These are phyloP conservation scores for Allophyes oxyacanthae DNA, from an alignment of 2,888 invertebrate species.

Conservation along the genomic window DNA sequence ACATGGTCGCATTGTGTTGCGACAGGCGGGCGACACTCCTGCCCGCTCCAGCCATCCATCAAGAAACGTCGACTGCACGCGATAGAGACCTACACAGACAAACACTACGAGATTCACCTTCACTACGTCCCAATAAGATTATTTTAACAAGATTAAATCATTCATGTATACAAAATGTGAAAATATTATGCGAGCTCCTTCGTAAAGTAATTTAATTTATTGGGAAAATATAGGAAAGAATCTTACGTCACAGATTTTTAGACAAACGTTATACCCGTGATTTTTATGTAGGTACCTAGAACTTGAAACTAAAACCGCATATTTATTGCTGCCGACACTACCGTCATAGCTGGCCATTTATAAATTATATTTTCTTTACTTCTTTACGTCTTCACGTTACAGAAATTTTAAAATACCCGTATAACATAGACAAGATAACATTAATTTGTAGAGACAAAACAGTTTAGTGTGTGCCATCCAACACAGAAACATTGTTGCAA, in stretches of 20 bases:
- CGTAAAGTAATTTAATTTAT: too few species aligned
- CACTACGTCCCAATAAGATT: slow-evolving; percentile 20
- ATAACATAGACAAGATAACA: slow-evolving; percentile 27
- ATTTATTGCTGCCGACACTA: too few species aligned
- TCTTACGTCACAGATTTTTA: too few species aligned
- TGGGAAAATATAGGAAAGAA: slow-evolving; percentile 9
- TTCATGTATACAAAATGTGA: slow-evolving; percentile 7
- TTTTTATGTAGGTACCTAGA: too few species aligned
- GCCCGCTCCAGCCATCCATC: slow-evolving; percentile 57
- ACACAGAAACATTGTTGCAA: slow-evolving; percentile 62
- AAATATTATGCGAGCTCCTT: too few species aligned
- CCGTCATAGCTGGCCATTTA: too few species aligned
- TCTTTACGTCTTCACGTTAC: too few species aligned
- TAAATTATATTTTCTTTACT: too few species aligned
- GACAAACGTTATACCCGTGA: too few species aligned
- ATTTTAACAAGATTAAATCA: slow-evolving; percentile 17
- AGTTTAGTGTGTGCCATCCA: slow-evolving; percentile 26
- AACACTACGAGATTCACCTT: slow-evolving; percentile 39
- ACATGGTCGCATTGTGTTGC: slow-evolving; percentile 62
- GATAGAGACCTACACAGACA: slow-evolving; percentile 24
- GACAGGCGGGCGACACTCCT: slow-evolving; percentile 61
- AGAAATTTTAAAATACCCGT: not conserved
- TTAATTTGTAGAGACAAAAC: slow-evolving; percentile 32
- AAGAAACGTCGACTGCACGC: slow-evolving; percentile 46
- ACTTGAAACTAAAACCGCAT: too few species aligned